Evolutionary conservation across 2,797 vertebrate genomes (phyloP).

Genomic region (Paedocypris micromegethes): DNA sequence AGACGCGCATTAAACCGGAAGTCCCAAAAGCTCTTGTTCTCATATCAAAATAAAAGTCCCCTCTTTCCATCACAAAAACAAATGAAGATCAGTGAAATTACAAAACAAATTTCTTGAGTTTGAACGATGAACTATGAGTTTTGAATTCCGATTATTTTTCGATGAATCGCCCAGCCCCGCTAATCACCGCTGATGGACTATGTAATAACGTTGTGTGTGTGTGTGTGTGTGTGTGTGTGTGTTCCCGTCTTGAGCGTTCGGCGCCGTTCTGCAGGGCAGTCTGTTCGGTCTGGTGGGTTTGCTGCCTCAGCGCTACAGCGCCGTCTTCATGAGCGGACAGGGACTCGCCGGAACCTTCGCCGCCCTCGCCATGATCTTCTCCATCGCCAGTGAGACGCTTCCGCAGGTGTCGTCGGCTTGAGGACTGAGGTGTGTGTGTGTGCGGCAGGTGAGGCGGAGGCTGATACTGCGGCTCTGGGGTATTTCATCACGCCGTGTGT

Average conservation of each 20-base stretch:
- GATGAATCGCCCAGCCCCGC: no score
- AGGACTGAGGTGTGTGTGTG: conserved; percentile 14
- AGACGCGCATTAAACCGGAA: no score
- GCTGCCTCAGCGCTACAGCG: conserved; percentile 79
- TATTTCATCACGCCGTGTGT: conserved; percentile 86
- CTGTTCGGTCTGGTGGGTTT: conserved; percentile 81
- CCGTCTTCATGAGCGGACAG: conserved; percentile 86
- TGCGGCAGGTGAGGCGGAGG: conserved; percentile 65
- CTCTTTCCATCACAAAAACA: no score
- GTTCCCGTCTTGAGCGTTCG: conserved; percentile 67
- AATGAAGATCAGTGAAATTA: no score
- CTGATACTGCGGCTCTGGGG: conserved; percentile 68
- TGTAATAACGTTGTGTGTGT: neutral
- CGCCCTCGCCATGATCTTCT: conserved; percentile 77
- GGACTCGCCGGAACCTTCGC: conserved; percentile 86
- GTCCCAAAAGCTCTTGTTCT: no score
- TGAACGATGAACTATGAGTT: no score
- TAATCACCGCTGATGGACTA: no score
- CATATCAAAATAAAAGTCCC: no score
- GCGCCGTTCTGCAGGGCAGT: conserved; percentile 82
- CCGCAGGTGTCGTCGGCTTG: no score
- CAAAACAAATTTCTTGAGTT: no score
- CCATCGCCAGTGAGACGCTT: conserved; percentile 69
- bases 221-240: neutral
- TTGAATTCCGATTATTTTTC: neutral